Base-by-base conservation (phyloP, 2,113 vertebrate genomes). In the Nothoprocta perdicaria region DNA sequence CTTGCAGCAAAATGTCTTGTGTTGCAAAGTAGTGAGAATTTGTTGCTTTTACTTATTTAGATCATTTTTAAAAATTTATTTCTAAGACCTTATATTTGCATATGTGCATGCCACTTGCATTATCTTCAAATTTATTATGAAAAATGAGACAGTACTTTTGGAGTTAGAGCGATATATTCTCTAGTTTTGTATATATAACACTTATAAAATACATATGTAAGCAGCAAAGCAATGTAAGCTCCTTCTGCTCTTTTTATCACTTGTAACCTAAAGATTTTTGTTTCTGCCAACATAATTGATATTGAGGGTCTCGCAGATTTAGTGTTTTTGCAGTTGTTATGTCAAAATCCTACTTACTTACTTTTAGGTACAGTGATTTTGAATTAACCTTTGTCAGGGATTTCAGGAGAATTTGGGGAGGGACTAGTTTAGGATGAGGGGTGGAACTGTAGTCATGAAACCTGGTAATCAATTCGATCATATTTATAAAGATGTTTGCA, bases 201-300 rank as follows among this genome's bases (percentile, higher is more conserved):
- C 57, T 95, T 96, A 94, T 81, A 94, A 96, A 96, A 95, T 91
- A 90, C 48, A 43, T 83, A 95, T 92, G 66, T 33, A 95, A 57
- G 38, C 66, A 71, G 9, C 29, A 93, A 95, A 95, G 95, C 90
- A 4, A 77, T 94, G 84, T 75, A 91, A 96, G 90, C 43, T 93
- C 88, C 74, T 88, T 94, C 53, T 89, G 82, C 96, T 96, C 91
- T 94, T 96, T 96, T 95, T 90, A 91, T 89, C 41, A 65, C n/a
- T 89, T 62, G 40, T 9, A 10, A 91, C 53, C 26, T 94, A 76
- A 91, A 95, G 89, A 92, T 96, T 92, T 95, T 95, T 95, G 81
- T 84, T 94, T 91, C 81, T 95, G 82, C 75, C 81, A 92, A 77
- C 26, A 86, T 72, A 96, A 95, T 97, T 96, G 95, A 92, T 88